phyloP scores from a whole-genome alignment of 35 echinoderm and acorn worm genomes.

The Hemicentrotus pulcherrimus region DNA sequence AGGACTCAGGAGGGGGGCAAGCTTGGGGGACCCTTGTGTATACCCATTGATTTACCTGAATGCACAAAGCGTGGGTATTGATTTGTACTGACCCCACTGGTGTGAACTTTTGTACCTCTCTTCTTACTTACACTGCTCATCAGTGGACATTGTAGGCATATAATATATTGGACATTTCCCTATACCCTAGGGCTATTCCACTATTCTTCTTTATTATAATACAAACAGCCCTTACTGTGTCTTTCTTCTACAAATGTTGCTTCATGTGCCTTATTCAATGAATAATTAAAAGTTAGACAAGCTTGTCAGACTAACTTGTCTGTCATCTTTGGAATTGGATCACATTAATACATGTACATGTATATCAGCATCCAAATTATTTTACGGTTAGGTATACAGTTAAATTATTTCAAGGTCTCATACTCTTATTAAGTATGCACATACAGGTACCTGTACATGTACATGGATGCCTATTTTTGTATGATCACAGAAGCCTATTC shows the following conservation, averaged over 20 bases:
- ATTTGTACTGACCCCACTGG: conserved; percentile 14
- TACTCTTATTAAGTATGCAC: no score
- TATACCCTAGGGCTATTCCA: background rate
- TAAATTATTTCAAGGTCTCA: no score
- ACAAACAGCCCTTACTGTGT: background rate
- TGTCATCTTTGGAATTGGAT: background rate
- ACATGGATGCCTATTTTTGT: no score
- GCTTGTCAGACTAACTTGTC: background rate
- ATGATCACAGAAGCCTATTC: no score
- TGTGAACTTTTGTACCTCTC: conserved; percentile 16
- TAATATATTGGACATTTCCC: background rate
- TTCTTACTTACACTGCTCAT: background rate
- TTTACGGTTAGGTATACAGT: no score
- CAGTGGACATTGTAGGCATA: background rate
- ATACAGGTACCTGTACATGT: no score
- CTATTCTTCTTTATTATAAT: background rate
- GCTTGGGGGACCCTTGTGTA: background rate
- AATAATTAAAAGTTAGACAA: background rate
- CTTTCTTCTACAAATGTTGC: background rate
- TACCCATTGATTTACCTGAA: conserved; percentile 6
- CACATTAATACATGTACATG: background rate
- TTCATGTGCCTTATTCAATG: background rate
- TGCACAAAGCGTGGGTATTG: background rate
- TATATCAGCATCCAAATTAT: no score
- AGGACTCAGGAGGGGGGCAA: background rate